Conservation (phyloP, 1,140 invertebrate species). For the Atta cephalotes region DNA sequence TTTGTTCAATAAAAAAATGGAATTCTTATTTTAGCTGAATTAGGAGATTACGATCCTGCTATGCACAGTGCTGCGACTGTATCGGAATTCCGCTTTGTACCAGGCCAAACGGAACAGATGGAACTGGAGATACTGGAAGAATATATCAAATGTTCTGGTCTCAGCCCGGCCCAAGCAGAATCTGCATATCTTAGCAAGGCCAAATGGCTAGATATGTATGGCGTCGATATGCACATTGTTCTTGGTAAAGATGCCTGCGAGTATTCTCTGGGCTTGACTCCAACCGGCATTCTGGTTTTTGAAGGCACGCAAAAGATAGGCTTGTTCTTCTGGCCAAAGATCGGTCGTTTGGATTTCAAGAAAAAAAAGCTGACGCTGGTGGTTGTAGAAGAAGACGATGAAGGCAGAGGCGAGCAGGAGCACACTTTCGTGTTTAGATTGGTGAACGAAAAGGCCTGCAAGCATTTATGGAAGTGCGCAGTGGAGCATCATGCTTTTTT, state of each 20-base stretch:
- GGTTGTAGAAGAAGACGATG: slow-evolving; percentile 98
- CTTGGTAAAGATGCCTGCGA: slow-evolving; percentile 98
- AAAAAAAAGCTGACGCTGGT: slow-evolving; percentile 98
- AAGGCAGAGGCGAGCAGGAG: slow-evolving; percentile 94
- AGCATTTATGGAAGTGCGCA: slow-evolving; percentile 99
- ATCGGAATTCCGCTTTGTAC: slow-evolving; percentile 98
- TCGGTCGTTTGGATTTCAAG: slow-evolving; percentile 97
- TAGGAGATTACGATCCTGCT: slow-evolving; percentile 97
- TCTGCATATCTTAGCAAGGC: slow-evolving; percentile 96
- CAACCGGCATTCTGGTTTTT: slow-evolving; percentile 98
- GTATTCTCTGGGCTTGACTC: slow-evolving; percentile 98
- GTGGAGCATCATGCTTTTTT: slow-evolving; percentile 99
- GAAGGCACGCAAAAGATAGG: slow-evolving; percentile 98
- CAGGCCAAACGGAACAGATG: slow-evolving; percentile 97
- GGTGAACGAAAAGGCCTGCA: slow-evolving; percentile 98
- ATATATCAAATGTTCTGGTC: slow-evolving; percentile 93
- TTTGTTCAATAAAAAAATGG: not conserved
- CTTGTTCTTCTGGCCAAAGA: slow-evolving; percentile 99
- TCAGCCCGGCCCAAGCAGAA: slow-evolving; percentile 96
- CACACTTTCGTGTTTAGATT: slow-evolving; percentile 94
- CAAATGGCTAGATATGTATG: slow-evolving; percentile 98
- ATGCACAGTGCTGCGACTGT: slow-evolving; percentile 97
- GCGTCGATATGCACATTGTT: slow-evolving; percentile 98
- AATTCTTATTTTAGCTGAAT: slow-evolving; percentile 91
- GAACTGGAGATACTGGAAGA: slow-evolving; percentile 96